Evolutionary conservation across 2,888 invertebrate genomes (phyloP).

Genomic region (Spodoptera exigua): DNA sequence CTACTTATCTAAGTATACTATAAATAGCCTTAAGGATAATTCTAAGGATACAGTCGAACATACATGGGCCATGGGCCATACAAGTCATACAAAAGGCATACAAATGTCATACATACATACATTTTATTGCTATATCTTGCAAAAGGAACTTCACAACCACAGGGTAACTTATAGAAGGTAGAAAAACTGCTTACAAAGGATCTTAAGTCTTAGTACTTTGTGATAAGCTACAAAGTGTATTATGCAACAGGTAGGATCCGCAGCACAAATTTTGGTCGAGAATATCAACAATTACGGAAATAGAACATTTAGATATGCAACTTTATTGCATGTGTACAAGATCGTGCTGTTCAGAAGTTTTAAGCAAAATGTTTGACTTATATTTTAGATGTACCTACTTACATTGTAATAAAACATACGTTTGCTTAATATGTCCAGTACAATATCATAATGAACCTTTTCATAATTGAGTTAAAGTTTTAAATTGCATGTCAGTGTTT

Average conservation of each 20-base stretch:
- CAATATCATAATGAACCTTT: too few relatives aligned
- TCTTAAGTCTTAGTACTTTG: conserved; percentile 21
- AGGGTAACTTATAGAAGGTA: conserved; percentile 56
- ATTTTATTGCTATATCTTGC: conserved; percentile 57
- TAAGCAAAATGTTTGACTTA: too few relatives aligned
- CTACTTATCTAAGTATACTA: too few relatives aligned
- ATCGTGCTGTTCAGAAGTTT: too few relatives aligned
- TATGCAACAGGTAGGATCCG: conserved; percentile 19
- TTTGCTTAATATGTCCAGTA: too few relatives aligned
- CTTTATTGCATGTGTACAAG: too few relatives aligned
- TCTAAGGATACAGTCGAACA: conserved; percentile 23
- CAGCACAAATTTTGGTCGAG: too few relatives aligned
- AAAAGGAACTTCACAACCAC: conserved; percentile 71
- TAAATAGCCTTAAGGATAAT: background rate
- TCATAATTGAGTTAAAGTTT: too few relatives aligned
- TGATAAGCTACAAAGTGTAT: conserved; percentile 8
- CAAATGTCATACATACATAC: conserved; percentile 51
- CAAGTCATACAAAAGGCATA: conserved; percentile 10
- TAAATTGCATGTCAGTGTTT: too few relatives aligned
- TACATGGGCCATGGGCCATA: conserved; percentile 14
- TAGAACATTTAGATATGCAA: background rate
- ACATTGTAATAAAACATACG: too few relatives aligned
- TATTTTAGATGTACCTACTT: too few relatives aligned
- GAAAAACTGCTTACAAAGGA: conserved; percentile 45
- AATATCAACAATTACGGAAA: conserved; percentile 20